Evolutionary conservation across 2,113 vertebrate genomes (phyloP).

Genomic region (Mandrillus leucophaeus): DNA sequence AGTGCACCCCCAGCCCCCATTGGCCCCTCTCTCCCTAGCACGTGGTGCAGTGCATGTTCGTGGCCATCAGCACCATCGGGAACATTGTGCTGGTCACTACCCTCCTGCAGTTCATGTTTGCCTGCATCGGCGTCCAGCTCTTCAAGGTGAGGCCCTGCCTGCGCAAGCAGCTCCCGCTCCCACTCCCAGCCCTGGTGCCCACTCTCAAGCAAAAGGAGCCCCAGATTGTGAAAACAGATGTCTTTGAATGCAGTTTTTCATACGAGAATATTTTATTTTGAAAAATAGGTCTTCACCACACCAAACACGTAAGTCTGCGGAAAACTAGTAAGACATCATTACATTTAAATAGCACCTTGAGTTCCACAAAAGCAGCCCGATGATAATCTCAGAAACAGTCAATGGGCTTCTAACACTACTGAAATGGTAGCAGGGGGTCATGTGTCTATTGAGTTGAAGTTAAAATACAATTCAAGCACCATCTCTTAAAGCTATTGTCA

Average conservation of each 20-base stretch:
- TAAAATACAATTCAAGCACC: background rate
- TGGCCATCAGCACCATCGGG: slow-evolving; percentile 98
- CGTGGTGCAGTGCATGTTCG: slow-evolving; percentile 97
- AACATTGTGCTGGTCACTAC: slow-evolving; percentile 97
- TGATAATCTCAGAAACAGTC: background rate
- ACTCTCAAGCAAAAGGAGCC: background rate
- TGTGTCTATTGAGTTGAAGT: background rate
- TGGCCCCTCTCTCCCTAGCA: slow-evolving; percentile 86
- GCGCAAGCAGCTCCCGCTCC: fast-evolving
- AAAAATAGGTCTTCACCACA: slow-evolving; percentile 45
- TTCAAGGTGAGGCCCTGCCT: slow-evolving; percentile 90
- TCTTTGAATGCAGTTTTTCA: background rate
- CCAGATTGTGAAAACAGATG: fast-evolving
- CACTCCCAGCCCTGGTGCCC: fast-evolving
- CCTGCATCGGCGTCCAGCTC: slow-evolving; percentile 97
- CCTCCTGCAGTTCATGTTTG: slow-evolving; percentile 97
- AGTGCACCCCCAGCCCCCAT: fast-evolving
- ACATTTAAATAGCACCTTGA: background rate
- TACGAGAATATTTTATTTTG: background rate
- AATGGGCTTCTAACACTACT: background rate
- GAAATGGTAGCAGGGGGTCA: background rate
- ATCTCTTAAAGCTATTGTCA: background rate
- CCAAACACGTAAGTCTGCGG: background rate
- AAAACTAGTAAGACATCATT: background rate
- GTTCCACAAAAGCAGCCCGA: background rate